A percentile compares a stretch with the other conserved stretches of the same genome.
phyloP scores from a whole-genome alignment of 1,140 invertebrate species.

The Mamestra configurata region DNA sequence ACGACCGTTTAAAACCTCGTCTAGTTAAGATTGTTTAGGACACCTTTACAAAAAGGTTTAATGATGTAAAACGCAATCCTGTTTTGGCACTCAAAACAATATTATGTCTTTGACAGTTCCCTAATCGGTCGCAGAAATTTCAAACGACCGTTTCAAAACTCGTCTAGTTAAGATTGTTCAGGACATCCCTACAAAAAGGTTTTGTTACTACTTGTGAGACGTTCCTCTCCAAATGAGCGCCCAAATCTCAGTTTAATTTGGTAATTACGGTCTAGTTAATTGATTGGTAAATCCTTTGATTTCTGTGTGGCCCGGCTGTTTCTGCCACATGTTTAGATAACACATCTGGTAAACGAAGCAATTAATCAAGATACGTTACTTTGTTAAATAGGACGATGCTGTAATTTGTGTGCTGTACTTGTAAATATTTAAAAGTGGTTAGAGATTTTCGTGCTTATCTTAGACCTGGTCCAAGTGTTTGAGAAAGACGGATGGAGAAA shows the following conservation, averaged over 20 bases:
- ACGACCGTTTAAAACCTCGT: neutral
- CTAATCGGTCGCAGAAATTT: too few species aligned
- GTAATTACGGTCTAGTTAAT: slow-evolving; percentile 15
- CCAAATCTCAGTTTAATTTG: slow-evolving; percentile 7
- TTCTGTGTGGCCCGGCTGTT: neutral
- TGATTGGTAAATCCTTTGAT: slow-evolving; percentile 28
- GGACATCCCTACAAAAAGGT: neutral
- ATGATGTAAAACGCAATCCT: too few species aligned
- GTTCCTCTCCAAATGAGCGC: neutral
- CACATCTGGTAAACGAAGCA: slow-evolving; percentile 21
- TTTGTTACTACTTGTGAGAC: neutral
- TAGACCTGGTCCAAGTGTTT: too few species aligned
- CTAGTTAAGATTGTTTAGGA: neutral
- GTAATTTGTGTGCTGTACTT: neutral
- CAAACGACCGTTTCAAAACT: neutral
- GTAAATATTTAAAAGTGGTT: neutral
- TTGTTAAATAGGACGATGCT: slow-evolving; percentile 29
- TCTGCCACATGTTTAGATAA: slow-evolving; percentile 12
- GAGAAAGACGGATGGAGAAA: too few species aligned
- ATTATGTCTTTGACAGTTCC: too few species aligned
- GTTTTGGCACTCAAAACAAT: too few species aligned
- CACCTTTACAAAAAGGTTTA: neutral
- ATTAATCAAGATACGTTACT: slow-evolving; percentile 15
- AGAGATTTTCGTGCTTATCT: neutral
- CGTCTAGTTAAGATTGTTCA: neutral